These are phyloP conservation scores for Ametastegia equiseti DNA, from an alignment of 2,888 invertebrate species.

Conservation along the genomic window DNA sequence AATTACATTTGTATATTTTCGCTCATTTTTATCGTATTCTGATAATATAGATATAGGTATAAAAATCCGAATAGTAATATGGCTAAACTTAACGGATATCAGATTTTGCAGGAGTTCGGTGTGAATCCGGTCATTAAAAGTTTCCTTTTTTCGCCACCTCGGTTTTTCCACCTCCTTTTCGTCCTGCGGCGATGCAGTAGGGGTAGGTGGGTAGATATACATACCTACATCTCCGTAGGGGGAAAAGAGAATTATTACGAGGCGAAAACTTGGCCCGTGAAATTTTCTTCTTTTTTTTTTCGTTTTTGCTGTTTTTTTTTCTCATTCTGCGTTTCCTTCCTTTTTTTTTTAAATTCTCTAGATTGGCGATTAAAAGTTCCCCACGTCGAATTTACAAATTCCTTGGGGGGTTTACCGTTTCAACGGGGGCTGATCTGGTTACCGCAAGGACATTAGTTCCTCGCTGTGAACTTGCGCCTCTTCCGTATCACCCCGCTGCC, in stretches of 20 bases:
- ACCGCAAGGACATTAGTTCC: slow-evolving; percentile 51
- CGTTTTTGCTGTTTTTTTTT: background rate
- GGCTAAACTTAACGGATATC: background rate
- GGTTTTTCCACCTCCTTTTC: background rate
- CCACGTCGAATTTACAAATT: slow-evolving; percentile 70
- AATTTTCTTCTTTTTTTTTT: slow-evolving; percentile 38
- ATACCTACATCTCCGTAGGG: background rate
- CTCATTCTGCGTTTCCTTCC: background rate
- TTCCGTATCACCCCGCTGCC: too few species aligned
- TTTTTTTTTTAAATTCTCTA: slow-evolving; percentile 38
- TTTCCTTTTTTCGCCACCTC: background rate
- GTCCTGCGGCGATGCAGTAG: background rate
- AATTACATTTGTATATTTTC: too few species aligned
- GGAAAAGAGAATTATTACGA: slow-evolving; percentile 63
- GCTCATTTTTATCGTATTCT: background rate
- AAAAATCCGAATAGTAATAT: background rate
- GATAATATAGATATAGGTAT: background rate
- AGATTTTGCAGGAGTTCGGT: slow-evolving; percentile 1
- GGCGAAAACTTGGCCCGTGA: slow-evolving; percentile 65
- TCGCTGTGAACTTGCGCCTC: slow-evolving; percentile 47
- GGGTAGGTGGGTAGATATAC: background rate
- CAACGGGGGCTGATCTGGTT: slow-evolving; percentile 27
- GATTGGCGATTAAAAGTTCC: slow-evolving; percentile 70
- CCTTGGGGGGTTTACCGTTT: slow-evolving; percentile 57
- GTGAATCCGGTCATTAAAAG: slow-evolving; percentile 35